Base-by-base conservation (phyloP, 2,113 vertebrate genomes). In the Lathamus discolor region DNA sequence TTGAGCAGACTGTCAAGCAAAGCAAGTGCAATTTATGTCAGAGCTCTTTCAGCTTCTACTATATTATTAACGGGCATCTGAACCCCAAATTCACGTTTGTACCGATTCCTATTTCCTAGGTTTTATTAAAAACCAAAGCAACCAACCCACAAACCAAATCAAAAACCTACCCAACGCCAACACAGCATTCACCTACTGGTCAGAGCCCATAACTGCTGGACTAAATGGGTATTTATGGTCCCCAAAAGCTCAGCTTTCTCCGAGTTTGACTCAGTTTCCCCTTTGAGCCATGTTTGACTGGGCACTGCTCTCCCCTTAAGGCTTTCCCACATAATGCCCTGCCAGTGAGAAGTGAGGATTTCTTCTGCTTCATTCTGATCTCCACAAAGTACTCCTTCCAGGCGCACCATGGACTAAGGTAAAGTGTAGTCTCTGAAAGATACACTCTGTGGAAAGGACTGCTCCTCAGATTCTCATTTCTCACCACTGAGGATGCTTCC, bases 271-370 rank as follows among this genome's bases (percentile, higher is more conserved):
- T 54, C 59, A 44, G 27, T 76, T 86, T 76, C 76, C 22, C 31
- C 46, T 78, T 75, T 23, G 35, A 31, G 11, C 61, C 11, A 28
- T 0, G 0, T n/a, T 43, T 75, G 20, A 55, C 43, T 52, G 48
- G 48, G 23, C 43, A 84, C 61, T 85, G 82, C n/a, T 39, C n/a
- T 37, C 62, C 39, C 54, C 39, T 31, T 52, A 43, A 37, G 27
- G 49, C 61, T 92, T 13, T 54, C 64, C 48, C 61, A 57, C 0
- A 0, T 33, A 77, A 44, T 33, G 41, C 44, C 61, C 35, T 39
- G 59, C 48, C 49, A 41, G 11, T 48, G 59, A 83, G 46, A 86
- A 59, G 19, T 64, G 29, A n/a, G 68, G 12, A 33, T 55, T 33
- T 4, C 31, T n/a, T 18, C 49, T 81, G 48, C 49, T 66, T 78